Evolutionary conservation across 2,888 invertebrate genomes (phyloP), one percentile per base, ranked within the genome.

Genomic region (Mesopsocus fuscifrons): DNA sequence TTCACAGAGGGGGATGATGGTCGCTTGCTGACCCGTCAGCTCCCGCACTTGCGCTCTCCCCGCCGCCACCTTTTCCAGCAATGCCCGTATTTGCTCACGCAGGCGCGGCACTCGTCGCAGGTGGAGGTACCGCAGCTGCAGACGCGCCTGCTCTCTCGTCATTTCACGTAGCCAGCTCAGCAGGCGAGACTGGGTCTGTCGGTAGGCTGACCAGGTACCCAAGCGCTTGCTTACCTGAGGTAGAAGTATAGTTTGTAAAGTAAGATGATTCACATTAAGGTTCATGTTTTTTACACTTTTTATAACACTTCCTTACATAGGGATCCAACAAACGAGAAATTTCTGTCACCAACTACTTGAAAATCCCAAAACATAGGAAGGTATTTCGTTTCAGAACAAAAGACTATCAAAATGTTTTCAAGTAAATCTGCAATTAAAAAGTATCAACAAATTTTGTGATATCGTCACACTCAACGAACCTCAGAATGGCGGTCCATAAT

Each of bases 81-180:
- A 63, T 45, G 64, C 48, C 53, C 54, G 34, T 31, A 43, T 43
- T 18, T 34, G 43, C 22, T 43, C 34, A 18, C 9, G 62, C 43
- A 81, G 65, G 54, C 77, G 79, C 18, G 79, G 73, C 50, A 88
- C 67, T 41, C 79, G 69, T 54, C 78, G 72, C 22, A 84, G 68
- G 50, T 84, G 81, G 15, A 88, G 75, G 54, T 85, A 87, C 50
- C 83, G 68, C 17, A 88, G 63, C 53, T 84, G 82, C 34, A 89
- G 63, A 48, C 72, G 71, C 52, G 77, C 75, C 34, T 81, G 72
- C 52, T 87, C 84, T 20, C 75, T 68, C 57, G 88, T 88, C 51
- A 79, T 72, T 44, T 77, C 77, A 51, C 80, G 79, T 41, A 88
- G 63, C 85, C 87, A 87, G 22, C 70, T 62, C n/a, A 85, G 62